Evolutionary conservation across 2,797 vertebrate genomes (phyloP).

Genomic region (Kryptolebias ocellatus): DNA sequence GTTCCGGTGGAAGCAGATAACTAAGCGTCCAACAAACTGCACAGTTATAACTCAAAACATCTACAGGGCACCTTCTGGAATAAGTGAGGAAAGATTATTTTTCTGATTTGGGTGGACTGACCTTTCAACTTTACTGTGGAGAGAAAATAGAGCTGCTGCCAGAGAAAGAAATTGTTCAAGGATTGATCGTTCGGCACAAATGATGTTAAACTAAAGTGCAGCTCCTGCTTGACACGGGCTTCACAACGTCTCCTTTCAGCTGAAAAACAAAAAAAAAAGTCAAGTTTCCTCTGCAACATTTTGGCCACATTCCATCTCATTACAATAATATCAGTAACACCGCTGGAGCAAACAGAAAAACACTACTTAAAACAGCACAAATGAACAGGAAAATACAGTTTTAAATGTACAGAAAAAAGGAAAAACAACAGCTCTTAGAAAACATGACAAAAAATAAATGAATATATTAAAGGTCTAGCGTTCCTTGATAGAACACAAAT

Average conservation of each 20-base stretch:
- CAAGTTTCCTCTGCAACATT: neutral
- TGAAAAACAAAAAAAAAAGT: no score
- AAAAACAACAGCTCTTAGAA: no score
- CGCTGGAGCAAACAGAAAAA: no score
- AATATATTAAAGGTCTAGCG: no score
- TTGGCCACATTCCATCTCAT: neutral
- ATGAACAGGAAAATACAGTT: no score
- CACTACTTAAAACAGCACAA: no score
- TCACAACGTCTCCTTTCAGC: neutral
- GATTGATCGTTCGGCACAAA: slow-evolving; percentile 14
- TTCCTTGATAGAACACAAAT: no score
- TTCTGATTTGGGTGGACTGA: slow-evolving; percentile 8
- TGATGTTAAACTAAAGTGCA: neutral
- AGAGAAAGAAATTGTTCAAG: slow-evolving; percentile 1
- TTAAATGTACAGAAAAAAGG: no score
- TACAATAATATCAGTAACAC: no score
- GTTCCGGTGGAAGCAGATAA: neutral
- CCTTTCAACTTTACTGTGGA: slow-evolving; percentile 11
- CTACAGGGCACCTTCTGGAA: neutral
- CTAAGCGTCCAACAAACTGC: neutral
- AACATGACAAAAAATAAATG: no score
- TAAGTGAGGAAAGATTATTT: slow-evolving; percentile 11
- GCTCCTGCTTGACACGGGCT: neutral
- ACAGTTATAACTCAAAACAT: slow-evolving; percentile 10
- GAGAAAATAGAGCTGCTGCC: slow-evolving; percentile 11